Conservation (phyloP, 92 coral and sea anemone genomes). For the Bergia sp. region DNA sequence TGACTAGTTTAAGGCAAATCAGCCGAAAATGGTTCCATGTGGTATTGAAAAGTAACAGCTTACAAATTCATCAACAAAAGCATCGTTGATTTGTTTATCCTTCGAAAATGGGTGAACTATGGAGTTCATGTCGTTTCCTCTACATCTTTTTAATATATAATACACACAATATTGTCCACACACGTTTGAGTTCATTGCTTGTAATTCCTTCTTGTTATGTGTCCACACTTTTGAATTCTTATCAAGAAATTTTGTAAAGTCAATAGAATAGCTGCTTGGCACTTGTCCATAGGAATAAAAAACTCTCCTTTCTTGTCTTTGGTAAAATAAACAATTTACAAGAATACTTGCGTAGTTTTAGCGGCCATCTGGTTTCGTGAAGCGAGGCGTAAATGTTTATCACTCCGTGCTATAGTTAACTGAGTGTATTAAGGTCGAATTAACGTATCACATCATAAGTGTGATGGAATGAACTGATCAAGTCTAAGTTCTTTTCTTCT, state of each 20-base stretch:
- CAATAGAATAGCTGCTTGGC: conserved; percentile 33
- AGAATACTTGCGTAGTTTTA: background rate
- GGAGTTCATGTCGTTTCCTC: conserved; percentile 37
- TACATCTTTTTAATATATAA: conserved; percentile 40
- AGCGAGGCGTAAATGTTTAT: background rate
- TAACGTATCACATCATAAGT: background rate
- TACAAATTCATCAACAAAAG: conserved; percentile 51
- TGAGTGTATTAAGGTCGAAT: background rate
- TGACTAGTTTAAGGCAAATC: too few relatives aligned
- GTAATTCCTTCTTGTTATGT: conserved; percentile 44
- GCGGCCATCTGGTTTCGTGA: background rate
- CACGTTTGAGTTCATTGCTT: conserved; percentile 47
- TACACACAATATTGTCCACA: conserved; percentile 66
- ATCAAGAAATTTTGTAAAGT: conserved; percentile 42
- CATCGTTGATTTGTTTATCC: conserved; percentile 50
- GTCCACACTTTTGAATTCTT: conserved; percentile 28
- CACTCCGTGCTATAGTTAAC: background rate
- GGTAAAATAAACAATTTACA: background rate
- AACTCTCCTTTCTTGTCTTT: conserved; percentile 58
- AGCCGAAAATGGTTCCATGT: too few relatives aligned
- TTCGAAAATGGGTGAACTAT: conserved; percentile 44
- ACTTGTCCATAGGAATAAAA: conserved; percentile 56
- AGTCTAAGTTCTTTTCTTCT: background rate
- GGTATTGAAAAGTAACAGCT: conserved; percentile 3
- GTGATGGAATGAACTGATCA: background rate